Evolutionary conservation across 2,797 vertebrate species (phyloP), one percentile per base, ranked within the genome.

Genomic region (Leuciscus waleckii): DNA sequence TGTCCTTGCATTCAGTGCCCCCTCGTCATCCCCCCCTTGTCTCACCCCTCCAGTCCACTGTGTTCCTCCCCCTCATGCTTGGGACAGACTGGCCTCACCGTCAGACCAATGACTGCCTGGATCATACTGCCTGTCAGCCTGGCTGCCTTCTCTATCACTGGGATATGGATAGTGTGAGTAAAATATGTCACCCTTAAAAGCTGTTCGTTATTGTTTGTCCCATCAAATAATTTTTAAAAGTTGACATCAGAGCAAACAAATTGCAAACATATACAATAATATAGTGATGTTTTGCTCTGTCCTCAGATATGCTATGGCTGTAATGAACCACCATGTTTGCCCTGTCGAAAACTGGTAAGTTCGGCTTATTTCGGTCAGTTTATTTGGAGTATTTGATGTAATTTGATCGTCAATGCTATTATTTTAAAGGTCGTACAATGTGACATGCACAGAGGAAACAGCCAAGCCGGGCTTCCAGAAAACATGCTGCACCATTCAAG

Each of bases 121-220:
- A 97, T 97, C 91, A 94, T 98, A 92, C 96, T 98, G 90, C 97
- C 97, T 90, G 96, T 98, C 95, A 98, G 97, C 95, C 94, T 98
- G 92, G 96, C 96, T 90, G 96, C 96, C 85, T 98, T 98, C 94
- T 98, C 96, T 93, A 98, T 98, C 94, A 97, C 97, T 35, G 97
- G 97, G 89, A 97, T 98, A 97, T 98, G 97, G 97, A 98, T 97
- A 81, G 97, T 98, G 97, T 98, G 93, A 98, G 97, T 95, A 13
- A 68, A 77, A 16, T 6, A 8, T 58, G 19, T 58, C 26, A 11
- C 49, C 54, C 35, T 73, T 61, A 6, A 58, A 23, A n/a, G 14
- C 19, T 43, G 49, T 76, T 7, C 49, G 2, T 37, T 75, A 63
- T 21, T 75, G 21, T 76, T 26, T 51, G 21, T 76, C n/a, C 14